These are phyloP conservation scores for Drosophila pachea DNA, from an alignment of 1,140 invertebrate genomes.

Conservation along the genomic window DNA sequence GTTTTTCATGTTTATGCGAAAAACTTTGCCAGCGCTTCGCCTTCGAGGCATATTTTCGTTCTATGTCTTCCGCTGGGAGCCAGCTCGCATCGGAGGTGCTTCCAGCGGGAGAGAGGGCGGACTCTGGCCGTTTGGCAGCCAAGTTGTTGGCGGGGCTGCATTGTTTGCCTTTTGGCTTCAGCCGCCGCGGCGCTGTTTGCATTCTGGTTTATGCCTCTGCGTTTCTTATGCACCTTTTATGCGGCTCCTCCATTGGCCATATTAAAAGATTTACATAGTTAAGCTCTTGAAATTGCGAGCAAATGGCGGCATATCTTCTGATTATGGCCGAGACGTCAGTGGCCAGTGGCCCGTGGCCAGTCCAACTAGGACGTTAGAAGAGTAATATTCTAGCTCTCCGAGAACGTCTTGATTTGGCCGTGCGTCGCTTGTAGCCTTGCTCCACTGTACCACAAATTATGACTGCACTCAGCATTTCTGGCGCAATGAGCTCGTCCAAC, in stretches of 20 bases:
- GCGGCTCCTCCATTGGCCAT: conserved; percentile 53
- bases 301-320: conserved; percentile 59
- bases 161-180: conserved; percentile 72
- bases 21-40: conserved; percentile 54
- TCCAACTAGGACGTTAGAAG: no score
- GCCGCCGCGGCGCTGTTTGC: conserved; percentile 58
- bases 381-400: no score
- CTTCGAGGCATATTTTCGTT: conserved; percentile 61
- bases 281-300: conserved; percentile 54
- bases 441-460: conserved; percentile 24
- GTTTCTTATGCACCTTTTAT: conserved; percentile 64
- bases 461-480: conserved; percentile 37
- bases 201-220: conserved; percentile 58
- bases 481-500: conserved; percentile 43
- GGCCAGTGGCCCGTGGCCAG: conserved; percentile 18
- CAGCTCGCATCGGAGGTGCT: not conserved
- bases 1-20: conserved; percentile 69
- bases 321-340: conserved; percentile 37
- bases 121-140: conserved; percentile 42
- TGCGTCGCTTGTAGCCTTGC: no score
- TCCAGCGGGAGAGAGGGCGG: not conserved
- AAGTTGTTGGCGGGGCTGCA: conserved; percentile 55
- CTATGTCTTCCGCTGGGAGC: conserved; percentile 37
- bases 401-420: no score
- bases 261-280: conserved; percentile 70